Evolutionary conservation across 2,113 vertebrate species (phyloP).

Genomic region (Cochlearius cochlearius): DNA sequence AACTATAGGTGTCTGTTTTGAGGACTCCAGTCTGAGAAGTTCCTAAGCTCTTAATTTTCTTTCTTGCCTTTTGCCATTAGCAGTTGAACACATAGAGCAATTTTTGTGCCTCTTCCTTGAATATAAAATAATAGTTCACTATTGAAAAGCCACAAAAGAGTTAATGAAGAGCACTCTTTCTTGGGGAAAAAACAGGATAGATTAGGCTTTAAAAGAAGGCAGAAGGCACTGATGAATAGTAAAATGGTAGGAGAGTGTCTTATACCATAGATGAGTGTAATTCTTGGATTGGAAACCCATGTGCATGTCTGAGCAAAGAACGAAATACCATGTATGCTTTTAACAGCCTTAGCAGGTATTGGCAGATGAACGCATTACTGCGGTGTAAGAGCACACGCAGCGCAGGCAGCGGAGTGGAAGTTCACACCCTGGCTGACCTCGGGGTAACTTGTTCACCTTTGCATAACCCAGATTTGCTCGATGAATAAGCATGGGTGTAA

Average conservation of each 20-base stretch:
- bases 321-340: background rate
- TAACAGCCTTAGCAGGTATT: background rate
- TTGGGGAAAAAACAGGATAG: background rate
- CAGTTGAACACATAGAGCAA: background rate
- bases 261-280: background rate
- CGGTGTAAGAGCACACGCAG: background rate
- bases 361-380: background rate
- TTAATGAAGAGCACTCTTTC: background rate
- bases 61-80: background rate
- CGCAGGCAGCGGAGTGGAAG: background rate
- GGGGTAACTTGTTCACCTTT: slow-evolving; percentile 31
- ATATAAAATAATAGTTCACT: background rate
- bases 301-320: background rate
- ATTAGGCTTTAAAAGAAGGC: background rate
- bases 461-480: background rate
- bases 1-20: background rate
- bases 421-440: slow-evolving; percentile 40
- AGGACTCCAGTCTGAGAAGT: background rate
- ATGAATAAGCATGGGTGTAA: slow-evolving; percentile 19
- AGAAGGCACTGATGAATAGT: background rate
- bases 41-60: background rate
- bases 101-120: background rate
- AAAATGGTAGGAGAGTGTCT: background rate
- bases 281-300: background rate
- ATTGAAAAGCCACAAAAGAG: background rate